Evolutionary conservation across 2,888 invertebrate genomes (phyloP).

Genomic region (Cosmia trapezina): DNA sequence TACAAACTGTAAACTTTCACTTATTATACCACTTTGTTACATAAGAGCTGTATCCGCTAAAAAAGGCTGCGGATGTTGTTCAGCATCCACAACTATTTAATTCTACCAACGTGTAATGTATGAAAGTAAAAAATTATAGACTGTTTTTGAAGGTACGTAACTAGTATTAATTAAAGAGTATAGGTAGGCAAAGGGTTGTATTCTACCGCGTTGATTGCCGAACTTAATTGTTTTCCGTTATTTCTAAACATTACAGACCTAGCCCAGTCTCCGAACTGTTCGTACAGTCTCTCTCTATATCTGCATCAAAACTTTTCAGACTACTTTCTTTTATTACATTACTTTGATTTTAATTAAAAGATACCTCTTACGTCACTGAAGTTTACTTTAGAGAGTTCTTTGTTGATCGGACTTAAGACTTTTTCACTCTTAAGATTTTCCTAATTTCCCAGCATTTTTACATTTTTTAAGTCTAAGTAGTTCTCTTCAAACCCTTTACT

Average conservation of each 20-base stretch:
- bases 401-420: not conserved
- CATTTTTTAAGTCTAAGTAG: slow-evolving; percentile 13
- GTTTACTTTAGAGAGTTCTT: slow-evolving; percentile 9
- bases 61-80: not conserved
- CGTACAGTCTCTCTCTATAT: not conserved
- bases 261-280: not conserved
- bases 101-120: not conserved
- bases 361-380: not conserved
- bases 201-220: not conserved
- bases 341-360: slow-evolving; percentile 5
- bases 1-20: slow-evolving; percentile 40
- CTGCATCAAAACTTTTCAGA: slow-evolving; percentile 9
- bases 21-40: slow-evolving; percentile 20
- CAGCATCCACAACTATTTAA: not conserved
- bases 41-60: slow-evolving; percentile 23
- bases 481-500: slow-evolving; percentile 31
- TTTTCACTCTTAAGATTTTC: not conserved
- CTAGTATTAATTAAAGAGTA: not conserved
- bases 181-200: not conserved
- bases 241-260: not conserved
- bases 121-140: not conserved
- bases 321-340: slow-evolving; percentile 5
- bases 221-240: not conserved
- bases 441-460: slow-evolving; percentile 41
- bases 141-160: not conserved